These are phyloP conservation scores for Spea hammondii DNA, from an alignment of 2,797 vertebrate species.

Conservation along the genomic window DNA sequence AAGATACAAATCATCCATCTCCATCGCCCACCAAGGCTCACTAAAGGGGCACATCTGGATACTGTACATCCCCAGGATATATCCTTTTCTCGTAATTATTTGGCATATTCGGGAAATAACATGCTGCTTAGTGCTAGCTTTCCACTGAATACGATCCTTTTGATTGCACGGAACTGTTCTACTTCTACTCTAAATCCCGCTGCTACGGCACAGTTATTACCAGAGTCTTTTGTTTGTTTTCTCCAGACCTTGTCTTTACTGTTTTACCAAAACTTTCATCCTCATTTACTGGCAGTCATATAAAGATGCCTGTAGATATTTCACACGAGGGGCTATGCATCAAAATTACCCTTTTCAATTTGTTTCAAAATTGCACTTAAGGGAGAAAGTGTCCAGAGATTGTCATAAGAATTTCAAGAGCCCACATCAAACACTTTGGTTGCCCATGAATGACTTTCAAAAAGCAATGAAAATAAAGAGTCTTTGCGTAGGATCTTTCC, in stretches of 20 bases:
- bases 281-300: background rate
- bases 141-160: background rate
- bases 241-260: slow-evolving; percentile 2
- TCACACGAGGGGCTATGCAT: slow-evolving; percentile 20
- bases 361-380: slow-evolving; percentile 26
- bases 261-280: slow-evolving; percentile 8
- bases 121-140: too few relatives aligned
- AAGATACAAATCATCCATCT: too few relatives aligned
- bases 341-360: slow-evolving; percentile 12
- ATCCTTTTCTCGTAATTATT: too few relatives aligned
- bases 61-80: too few relatives aligned
- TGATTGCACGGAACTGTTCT: background rate
- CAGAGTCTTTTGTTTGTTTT: slow-evolving; percentile 12
- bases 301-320: slow-evolving; percentile 8
- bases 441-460: slow-evolving; percentile 48
- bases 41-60: too few relatives aligned
- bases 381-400: slow-evolving; percentile 38
- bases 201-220: background rate
- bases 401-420: slow-evolving; percentile 8
- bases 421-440: slow-evolving; percentile 45
- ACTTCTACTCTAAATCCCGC: background rate
- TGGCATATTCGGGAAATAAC: too few relatives aligned
- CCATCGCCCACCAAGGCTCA: too few relatives aligned
- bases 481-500: slow-evolving; percentile 35
- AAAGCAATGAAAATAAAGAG: slow-evolving; percentile 47